Evolutionary conservation across 2,888 invertebrate genomes (phyloP).

Genomic region (Pocota personata): DNA sequence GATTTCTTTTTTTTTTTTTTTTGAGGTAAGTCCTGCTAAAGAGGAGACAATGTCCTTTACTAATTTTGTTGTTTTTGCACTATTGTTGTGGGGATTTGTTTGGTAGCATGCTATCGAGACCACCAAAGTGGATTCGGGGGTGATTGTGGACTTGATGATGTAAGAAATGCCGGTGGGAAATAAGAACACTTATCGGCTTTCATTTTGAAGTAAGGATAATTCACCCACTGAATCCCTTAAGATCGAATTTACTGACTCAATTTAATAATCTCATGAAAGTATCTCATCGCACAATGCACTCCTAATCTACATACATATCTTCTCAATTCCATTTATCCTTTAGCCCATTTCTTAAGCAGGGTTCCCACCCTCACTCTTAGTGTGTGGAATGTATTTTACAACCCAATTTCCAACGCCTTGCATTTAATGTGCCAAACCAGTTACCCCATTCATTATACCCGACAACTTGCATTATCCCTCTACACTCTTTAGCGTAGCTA

Average conservation of each 20-base stretch:
- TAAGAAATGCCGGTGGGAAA: too few relatives aligned
- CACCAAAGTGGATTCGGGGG: constrained; percentile 53
- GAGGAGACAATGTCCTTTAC: constrained; percentile 46
- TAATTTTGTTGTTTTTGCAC: constrained; percentile 68
- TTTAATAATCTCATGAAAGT: neutral
- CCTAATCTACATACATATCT: constrained; percentile 47
- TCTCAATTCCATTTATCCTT: constrained; percentile 36
- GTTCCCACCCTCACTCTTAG: neutral
- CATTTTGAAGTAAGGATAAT: too few relatives aligned
- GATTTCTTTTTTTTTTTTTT: constrained; percentile 33
- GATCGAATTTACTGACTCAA: neutral
- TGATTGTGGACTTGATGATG: too few relatives aligned
- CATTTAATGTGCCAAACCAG: constrained; percentile 65
- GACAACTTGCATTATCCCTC: constrained; percentile 58
- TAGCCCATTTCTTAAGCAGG: constrained; percentile 26
- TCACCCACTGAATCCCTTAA: too few relatives aligned
- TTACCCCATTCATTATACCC: constrained; percentile 68
- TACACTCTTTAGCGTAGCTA: constrained; percentile 68
- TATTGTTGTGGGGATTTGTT: constrained; percentile 41
- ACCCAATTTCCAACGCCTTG: constrained; percentile 69
- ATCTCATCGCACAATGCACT: constrained; percentile 2
- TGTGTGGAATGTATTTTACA: constrained; percentile 52
- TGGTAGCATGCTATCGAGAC: constrained; percentile 27
- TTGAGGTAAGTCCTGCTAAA: constrained; percentile 8
- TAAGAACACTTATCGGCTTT: neutral